phyloP scores from a whole-genome alignment of 1,140 invertebrate genomes.

The Meloidogyne exigua region DNA sequence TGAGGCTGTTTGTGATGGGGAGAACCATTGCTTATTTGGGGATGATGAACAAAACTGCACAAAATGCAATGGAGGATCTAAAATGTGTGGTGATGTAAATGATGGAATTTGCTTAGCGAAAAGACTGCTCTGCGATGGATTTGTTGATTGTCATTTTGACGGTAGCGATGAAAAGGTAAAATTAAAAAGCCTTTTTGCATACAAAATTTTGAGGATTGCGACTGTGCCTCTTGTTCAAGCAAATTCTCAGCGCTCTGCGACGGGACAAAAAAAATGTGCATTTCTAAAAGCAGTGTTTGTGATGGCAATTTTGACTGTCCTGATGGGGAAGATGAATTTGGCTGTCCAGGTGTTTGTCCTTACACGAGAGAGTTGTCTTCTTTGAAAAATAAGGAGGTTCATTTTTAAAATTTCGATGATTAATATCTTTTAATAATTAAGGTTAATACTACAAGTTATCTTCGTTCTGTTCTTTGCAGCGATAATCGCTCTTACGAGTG shows the following conservation, averaged over 20 bases:
- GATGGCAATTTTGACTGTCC: slow-evolving; percentile 43
- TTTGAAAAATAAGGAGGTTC: neutral
- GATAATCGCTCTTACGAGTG: slow-evolving; percentile 32
- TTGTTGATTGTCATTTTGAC: slow-evolving; percentile 36
- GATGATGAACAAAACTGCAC: slow-evolving; percentile 44
- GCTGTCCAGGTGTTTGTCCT: slow-evolving; percentile 40
- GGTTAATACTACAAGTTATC: neutral
- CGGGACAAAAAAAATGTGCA: slow-evolving; percentile 36
- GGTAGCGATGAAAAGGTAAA: slow-evolving; percentile 40
- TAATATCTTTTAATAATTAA: neutral
- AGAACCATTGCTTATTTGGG: slow-evolving; percentile 38
- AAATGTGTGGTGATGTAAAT: slow-evolving; percentile 21
- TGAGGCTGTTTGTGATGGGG: slow-evolving; percentile 41
- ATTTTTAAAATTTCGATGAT: neutral
- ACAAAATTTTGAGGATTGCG: slow-evolving; percentile 34
- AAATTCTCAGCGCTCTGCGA: slow-evolving; percentile 32
- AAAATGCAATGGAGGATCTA: slow-evolving; percentile 33
- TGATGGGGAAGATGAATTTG: slow-evolving; percentile 44
- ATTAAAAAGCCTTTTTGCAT: slow-evolving; percentile 15
- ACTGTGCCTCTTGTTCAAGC: slow-evolving; percentile 41
- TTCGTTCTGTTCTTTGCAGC: slow-evolving; percentile 15
- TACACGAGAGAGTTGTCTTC: neutral
- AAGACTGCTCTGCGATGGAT: slow-evolving; percentile 48
- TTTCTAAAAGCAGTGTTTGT: slow-evolving; percentile 30
- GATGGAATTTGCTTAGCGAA: slow-evolving; percentile 42